phyloP scores from a whole-genome alignment of 2,888 invertebrate species.

The Caenorhabditis afra region DNA sequence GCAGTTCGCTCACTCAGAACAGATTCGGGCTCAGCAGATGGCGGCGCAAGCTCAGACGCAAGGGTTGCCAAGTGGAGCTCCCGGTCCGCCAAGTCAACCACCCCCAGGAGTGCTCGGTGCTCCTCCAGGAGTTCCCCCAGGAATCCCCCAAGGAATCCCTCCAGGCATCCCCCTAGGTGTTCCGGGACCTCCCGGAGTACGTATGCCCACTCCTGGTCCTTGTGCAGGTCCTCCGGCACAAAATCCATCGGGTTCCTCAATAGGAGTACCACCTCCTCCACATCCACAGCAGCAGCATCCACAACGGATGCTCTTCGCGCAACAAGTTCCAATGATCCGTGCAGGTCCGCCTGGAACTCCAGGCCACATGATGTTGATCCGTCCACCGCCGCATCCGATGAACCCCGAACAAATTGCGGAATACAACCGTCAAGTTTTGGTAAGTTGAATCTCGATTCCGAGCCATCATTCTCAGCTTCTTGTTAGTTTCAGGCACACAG shows the following conservation, averaged over 20 bases:
- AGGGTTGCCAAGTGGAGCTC: no score
- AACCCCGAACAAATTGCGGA: slow-evolving; percentile 27
- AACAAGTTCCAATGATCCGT: background rate
- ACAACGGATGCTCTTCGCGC: background rate
- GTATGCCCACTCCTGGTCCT: background rate
- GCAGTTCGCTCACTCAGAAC: slow-evolving; percentile 13
- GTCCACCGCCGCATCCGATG: slow-evolving; percentile 10
- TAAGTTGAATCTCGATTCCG: background rate
- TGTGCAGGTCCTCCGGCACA: background rate
- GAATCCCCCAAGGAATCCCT: background rate
- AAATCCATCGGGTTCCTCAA: background rate
- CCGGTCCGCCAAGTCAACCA: background rate
- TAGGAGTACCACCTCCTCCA: background rate
- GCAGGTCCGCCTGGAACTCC: background rate
- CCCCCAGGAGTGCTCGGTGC: background rate
- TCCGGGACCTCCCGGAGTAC: no score
- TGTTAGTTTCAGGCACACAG: background rate
- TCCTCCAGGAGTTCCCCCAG: background rate
- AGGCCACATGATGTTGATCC: background rate
- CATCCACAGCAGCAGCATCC: background rate
- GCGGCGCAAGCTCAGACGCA: background rate
- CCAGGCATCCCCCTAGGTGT: no score
- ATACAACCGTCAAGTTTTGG: slow-evolving; percentile 17
- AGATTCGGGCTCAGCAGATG: slow-evolving; percentile 7
- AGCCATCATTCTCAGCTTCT: background rate